Base-by-base conservation (phyloP, 2,113 vertebrate species). In the Mellivora capensis region DNA sequence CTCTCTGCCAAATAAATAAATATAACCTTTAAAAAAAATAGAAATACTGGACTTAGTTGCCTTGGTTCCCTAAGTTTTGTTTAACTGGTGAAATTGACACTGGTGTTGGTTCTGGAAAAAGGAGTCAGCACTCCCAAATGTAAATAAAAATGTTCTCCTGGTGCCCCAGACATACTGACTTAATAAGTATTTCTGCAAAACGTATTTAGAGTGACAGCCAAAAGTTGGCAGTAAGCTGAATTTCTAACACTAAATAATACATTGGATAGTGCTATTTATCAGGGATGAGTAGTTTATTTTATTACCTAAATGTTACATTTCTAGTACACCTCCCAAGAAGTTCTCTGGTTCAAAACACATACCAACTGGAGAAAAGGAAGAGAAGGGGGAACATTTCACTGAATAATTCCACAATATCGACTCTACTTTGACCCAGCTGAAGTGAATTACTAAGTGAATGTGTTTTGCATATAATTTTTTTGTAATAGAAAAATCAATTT, bases 401-500 rank as follows among this genome's bases (percentile, higher is more conserved):
- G 74, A 96, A 84, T 89, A 89, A 88, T 85, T 97, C 42, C 57
- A 91, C 25, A 89, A 37, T 90, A 91, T 87, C 0, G 0, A 82
- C 72, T 52, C 79, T 31, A 27, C 79, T 95, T 97, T 89, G 95
- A 97, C 92, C 93, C 83, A 96, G 79, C 47, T 86, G 67, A 97
- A 96, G 84, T 62, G 83, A 96, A 96, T 97, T 84, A 96, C 93
- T 93, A 95, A 96, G 87, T 93, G 87, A 90, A 87, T 92, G 77
- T 88, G 67, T 96, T 97, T 95, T 96, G 97, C 97, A 93, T 96
- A 93, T 93, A 96, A 96, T 96, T 94, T 97, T 90, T 90, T 97
- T 72, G 27, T 96, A 92, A 96, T 93, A 97, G 83, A 97, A 98
- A 97, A 98, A 95, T 98, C 90, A 96, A 93, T 96, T 81, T 96